Conservation (phyloP, 2,113 vertebrate genomes). For the Callionymus lyra region DNA sequence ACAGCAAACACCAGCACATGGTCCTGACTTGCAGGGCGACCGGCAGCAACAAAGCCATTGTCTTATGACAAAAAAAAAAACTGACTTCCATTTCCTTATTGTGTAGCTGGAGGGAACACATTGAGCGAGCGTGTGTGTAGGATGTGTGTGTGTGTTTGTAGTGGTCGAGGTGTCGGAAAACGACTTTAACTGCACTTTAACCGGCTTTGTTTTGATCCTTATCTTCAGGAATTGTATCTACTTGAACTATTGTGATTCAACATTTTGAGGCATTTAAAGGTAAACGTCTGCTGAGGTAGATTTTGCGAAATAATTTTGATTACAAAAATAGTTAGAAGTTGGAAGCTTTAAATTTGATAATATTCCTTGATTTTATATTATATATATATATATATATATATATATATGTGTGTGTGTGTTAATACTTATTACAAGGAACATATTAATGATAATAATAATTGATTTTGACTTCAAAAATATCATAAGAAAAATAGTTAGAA, state of each 20-base stretch:
- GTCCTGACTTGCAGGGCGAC: conserved; percentile 46
- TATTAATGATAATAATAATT: too few species aligned
- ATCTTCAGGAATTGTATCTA: too few species aligned
- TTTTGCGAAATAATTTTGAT: background rate
- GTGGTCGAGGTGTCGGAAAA: too few species aligned
- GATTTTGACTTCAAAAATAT: too few species aligned
- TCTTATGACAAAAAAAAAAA: conserved; percentile 59
- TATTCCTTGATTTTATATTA: conserved; percentile 20
- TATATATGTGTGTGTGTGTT: background rate
- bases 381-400: background rate
- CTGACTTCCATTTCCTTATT: conserved; percentile 73
- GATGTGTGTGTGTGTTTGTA: too few species aligned
- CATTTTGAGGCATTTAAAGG: background rate
- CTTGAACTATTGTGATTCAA: too few species aligned
- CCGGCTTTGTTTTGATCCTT: too few species aligned
- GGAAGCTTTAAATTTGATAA: too few species aligned
- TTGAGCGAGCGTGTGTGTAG: too few species aligned
- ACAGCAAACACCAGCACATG: conserved; percentile 43
- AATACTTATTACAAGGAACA: background rate
- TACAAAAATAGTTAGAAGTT: too few species aligned
- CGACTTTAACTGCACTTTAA: too few species aligned
- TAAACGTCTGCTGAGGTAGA: background rate
- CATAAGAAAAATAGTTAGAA: too few species aligned
- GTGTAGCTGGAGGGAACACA: conserved; percentile 53
- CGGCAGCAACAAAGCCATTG: conserved; percentile 54